Conservation (phyloP, 2,113 vertebrate genomes). For the Indicator maculatus region DNA sequence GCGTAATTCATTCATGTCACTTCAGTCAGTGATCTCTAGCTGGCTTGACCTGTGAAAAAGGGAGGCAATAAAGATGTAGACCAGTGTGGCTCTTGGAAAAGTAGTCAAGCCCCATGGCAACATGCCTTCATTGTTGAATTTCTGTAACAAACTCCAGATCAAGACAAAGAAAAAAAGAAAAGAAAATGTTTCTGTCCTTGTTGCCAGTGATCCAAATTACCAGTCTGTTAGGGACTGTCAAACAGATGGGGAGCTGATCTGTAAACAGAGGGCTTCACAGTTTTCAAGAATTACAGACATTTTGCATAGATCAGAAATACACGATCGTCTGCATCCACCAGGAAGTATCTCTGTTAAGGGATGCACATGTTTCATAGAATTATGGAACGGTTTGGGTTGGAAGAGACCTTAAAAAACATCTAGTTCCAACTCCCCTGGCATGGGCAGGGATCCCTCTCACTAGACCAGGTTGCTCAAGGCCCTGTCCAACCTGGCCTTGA, state of each 20-base stretch:
- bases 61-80: constrained; percentile 42
- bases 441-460: no score
- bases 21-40: constrained; percentile 32
- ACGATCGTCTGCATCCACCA: neutral
- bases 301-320: neutral
- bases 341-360: neutral
- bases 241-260: neutral
- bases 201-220: neutral
- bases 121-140: constrained; percentile 15
- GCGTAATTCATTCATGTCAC: constrained; percentile 62
- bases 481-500: no score
- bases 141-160: neutral
- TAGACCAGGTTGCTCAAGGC: no score
- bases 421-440: no score
- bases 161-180: neutral
- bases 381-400: no score
- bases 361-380: neutral
- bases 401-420: no score
- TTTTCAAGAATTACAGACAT: neutral
- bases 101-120: neutral
- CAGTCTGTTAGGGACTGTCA: neutral
- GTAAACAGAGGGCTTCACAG: neutral
- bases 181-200: neutral
- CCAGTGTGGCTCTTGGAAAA: constrained; percentile 22
- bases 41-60: constrained; percentile 57